These are phyloP conservation scores for Julus scandinavius DNA, from an alignment of 2,888 invertebrate genomes.

Conservation along the genomic window DNA sequence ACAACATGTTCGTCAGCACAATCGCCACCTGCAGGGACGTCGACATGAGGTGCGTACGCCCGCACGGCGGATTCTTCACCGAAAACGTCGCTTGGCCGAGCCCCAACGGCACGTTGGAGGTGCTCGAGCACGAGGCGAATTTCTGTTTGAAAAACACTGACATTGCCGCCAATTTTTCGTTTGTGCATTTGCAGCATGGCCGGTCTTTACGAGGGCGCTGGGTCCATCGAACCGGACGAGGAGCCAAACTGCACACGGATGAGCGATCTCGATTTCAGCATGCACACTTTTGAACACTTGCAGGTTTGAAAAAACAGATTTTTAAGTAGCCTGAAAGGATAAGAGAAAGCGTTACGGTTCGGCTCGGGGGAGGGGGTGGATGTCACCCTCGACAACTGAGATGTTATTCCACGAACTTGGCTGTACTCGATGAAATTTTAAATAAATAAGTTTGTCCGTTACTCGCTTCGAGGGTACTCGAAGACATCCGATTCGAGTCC, in stretches of 20 bases:
- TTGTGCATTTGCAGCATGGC: conserved; percentile 25
- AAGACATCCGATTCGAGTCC: no score
- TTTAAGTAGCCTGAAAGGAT: conserved; percentile 23
- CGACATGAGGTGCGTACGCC: conserved; percentile 22
- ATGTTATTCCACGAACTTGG: no score
- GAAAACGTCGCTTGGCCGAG: no score
- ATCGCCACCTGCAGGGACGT: conserved; percentile 45
- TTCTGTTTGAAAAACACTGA: background rate
- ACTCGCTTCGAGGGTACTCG: no score
- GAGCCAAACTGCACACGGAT: conserved; percentile 75
- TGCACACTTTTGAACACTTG: conserved; percentile 75
- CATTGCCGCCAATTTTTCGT: background rate
- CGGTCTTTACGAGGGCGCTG: background rate
- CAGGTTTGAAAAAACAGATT: conserved; percentile 64
- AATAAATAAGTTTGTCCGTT: no score
- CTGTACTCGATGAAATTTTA: no score
- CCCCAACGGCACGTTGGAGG: no score
- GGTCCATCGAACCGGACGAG: background rate
- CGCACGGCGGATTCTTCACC: background rate
- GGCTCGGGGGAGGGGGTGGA: no score
- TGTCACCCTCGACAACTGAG: no score
- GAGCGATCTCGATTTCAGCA: conserved; percentile 72
- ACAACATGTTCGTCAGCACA: conserved; percentile 75
- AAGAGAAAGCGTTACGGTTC: no score
- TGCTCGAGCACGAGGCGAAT: no score